Evolutionary conservation across 1,140 invertebrate species (phyloP).

Genomic region (Thaumatotibia leucotreta): DNA sequence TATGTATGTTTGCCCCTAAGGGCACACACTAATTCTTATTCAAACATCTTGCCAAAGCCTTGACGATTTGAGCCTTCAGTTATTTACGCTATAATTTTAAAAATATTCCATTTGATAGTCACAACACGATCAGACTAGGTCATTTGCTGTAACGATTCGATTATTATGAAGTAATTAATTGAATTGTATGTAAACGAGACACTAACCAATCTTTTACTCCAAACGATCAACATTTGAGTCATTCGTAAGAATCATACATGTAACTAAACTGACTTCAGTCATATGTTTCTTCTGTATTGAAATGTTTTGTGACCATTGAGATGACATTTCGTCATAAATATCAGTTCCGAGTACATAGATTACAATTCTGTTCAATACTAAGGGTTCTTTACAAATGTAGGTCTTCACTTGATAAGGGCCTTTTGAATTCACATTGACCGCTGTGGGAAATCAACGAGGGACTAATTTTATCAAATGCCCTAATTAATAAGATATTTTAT

Average conservation of each 20-base stretch:
- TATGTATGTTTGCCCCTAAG: too few species aligned
- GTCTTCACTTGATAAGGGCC: neutral
- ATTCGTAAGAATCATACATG: too few species aligned
- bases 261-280: too few species aligned
- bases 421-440: neutral
- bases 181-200: neutral
- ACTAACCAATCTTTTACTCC: too few species aligned
- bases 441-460: neutral
- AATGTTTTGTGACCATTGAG: too few species aligned
- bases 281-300: neutral
- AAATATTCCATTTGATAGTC: neutral
- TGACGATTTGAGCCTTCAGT: neutral
- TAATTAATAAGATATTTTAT: neutral
- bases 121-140: neutral
- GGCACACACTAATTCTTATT: too few species aligned
- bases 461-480: neutral
- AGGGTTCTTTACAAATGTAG: constrained; percentile 2
- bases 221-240: too few species aligned
- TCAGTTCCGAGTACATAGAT: constrained; percentile 7
- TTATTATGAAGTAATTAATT: neutral
- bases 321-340: neutral
- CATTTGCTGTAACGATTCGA: too few species aligned
- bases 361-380: neutral
- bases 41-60: neutral
- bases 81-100: neutral